Conservation (phyloP, 92 coral and sea anemone genomes). For the Muricea muricata region DNA sequence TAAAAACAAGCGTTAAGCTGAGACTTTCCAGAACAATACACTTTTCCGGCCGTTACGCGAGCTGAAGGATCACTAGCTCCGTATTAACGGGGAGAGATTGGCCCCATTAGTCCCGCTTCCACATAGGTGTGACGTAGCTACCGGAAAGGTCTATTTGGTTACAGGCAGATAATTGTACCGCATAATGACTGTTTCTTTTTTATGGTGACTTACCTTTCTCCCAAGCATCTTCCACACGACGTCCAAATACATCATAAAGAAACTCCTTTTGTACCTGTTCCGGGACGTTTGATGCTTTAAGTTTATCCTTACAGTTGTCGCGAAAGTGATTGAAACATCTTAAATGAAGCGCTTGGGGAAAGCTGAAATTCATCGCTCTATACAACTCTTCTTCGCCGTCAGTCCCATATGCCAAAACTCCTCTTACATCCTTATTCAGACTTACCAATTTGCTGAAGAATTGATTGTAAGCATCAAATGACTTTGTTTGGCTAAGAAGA, state of each 20-base stretch:
- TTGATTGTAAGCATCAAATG: constrained; percentile 56
- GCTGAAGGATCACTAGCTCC: too few relatives aligned
- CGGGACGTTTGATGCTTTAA: constrained; percentile 22
- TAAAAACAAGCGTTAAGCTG: too few relatives aligned
- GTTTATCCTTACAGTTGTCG: constrained; percentile 54
- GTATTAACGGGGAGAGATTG: too few relatives aligned
- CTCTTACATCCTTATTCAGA: constrained; percentile 24
- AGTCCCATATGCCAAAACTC: constrained; percentile 34
- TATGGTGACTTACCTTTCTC: neutral
- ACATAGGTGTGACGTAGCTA: neutral
- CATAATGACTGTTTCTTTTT: too few relatives aligned
- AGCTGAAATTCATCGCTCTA: constrained; percentile 49
- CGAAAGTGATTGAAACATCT: constrained; percentile 54
- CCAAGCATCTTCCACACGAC: neutral
- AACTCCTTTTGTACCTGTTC: constrained; percentile 35
- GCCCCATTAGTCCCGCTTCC: too few relatives aligned
- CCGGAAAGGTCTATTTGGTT: neutral
- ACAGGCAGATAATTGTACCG: too few relatives aligned
- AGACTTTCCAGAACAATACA: too few relatives aligned
- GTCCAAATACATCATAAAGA: neutral
- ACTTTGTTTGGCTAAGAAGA: constrained; percentile 39
- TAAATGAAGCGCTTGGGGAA: constrained; percentile 62
- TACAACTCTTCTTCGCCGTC: constrained; percentile 62
- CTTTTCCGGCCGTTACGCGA: too few relatives aligned
- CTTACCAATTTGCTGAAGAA: constrained; percentile 29